A percentile compares a stretch with the other conserved stretches of the same genome.
These are phyloP conservation scores for Pluvialis apricaria DNA, from an alignment of 2,113 vertebrate genomes.

Conservation along the genomic window DNA sequence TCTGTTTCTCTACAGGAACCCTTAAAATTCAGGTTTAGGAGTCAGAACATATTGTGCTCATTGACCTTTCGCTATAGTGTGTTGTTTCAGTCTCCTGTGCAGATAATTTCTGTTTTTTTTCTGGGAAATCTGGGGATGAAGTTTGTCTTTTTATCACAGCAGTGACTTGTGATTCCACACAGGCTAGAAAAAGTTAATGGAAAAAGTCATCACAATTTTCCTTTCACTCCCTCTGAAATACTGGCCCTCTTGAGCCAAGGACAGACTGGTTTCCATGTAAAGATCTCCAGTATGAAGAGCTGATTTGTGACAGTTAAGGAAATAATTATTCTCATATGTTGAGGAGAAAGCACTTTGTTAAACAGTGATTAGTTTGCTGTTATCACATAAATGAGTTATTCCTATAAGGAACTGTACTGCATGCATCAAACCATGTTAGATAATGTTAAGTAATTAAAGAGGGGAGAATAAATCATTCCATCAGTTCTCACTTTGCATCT, in stretches of 20 bases:
- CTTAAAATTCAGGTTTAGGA: conserved; percentile 7
- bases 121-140: background rate
- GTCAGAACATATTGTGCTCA: conserved; percentile 5
- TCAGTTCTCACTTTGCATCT: background rate
- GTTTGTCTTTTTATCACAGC: background rate
- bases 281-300: background rate
- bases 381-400: background rate
- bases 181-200: background rate
- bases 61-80: conserved; percentile 23
- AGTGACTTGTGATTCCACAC: background rate
- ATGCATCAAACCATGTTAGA: background rate
- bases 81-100: background rate
- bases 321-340: background rate
- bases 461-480: background rate
- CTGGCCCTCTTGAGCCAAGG: background rate
- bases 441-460: background rate
- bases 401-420: background rate
- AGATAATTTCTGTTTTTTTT: background rate
- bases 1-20: background rate
- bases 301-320: background rate
- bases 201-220: background rate
- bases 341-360: background rate
- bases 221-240: background rate
- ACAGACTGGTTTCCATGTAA: background rate
- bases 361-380: background rate